Evolutionary conservation across 2,888 invertebrate species (phyloP), one percentile per base, ranked within the genome.

Genomic region (Mycogona germanica): DNA sequence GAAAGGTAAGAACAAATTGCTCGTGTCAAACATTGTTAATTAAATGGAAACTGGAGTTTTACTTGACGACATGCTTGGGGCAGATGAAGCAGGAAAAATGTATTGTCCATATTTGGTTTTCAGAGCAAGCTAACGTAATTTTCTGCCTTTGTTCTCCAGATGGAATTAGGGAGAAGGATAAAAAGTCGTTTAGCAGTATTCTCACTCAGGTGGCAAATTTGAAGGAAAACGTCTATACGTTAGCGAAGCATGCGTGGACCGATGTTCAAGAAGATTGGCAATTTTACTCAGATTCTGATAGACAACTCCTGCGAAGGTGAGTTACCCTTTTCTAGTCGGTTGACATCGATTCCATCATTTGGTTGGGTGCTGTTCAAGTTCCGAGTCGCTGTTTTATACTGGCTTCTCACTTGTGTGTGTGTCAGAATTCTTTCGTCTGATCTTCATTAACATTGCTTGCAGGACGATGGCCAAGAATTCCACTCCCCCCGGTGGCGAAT

Each of bases 251-350:
- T 67, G 77, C 86, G 66, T 95, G 91, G 88, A 87, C 85, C 68
- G 93, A 95, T 69, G 88, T 92, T 61, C 84, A 87, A 64, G 87
- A 87, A 67, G 86, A 87, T 68, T 95, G 95, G 93, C 87, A 88
- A 58, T 92, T 85, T 75, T 95, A 91, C 69, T 79, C 84, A 21
- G 91, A 92, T 64, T 84, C 87, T 67, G 93, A 95, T 70, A 79
- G 80, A 70, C 82, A 67, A 67, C 79, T 84, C 71, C 77, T 93
- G 67, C 91, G 88, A 76, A 81, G 86, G 84, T 84, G 62, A 58
- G 61, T 59, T 7, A 4, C 40, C n/a, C 35, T 42, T 44, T 14
- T 12, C 25, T 19, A 30, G 35, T 35, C 35, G 9, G n/a, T 28
- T 48, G 19, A 21, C 17, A 9, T 29, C n/a, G 17, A 23, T 5